phyloP scores from a whole-genome alignment of 1,140 invertebrate genomes.

The Zaprionus nigranus region DNA sequence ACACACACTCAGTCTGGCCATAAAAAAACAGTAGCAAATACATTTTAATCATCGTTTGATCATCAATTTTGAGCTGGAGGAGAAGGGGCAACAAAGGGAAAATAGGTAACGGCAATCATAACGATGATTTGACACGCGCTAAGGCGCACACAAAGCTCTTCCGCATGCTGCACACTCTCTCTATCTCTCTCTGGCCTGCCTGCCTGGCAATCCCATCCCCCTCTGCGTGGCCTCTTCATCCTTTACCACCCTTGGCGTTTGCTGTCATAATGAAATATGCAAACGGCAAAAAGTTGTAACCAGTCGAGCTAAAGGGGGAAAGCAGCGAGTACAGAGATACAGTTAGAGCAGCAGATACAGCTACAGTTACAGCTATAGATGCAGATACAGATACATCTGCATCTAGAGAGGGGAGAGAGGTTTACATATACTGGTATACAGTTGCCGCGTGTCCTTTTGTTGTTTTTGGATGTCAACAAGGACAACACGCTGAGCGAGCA shows the following conservation, averaged over 20 bases:
- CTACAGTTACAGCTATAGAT: neutral
- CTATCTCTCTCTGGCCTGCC: slow-evolving; percentile 3
- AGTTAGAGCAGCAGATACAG: neutral
- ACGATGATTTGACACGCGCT: slow-evolving; percentile 84
- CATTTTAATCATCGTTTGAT: slow-evolving; percentile 83
- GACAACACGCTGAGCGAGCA: slow-evolving; percentile 57
- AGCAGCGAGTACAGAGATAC: slow-evolving; percentile 16
- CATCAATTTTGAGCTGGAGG: slow-evolving; percentile 64
- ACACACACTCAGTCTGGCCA: neutral
- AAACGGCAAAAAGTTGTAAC: slow-evolving; percentile 56
- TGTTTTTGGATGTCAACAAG: slow-evolving; percentile 60
- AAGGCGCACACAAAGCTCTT: slow-evolving; percentile 54
- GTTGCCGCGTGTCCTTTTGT: slow-evolving; percentile 51
- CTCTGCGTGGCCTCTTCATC: too few species aligned
- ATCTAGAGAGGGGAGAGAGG: neutral
- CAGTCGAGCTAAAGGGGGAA: slow-evolving; percentile 9
- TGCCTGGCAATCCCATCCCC: neutral
- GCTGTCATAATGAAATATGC: slow-evolving; percentile 78
- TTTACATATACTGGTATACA: neutral
- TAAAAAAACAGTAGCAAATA: slow-evolving; percentile 59
- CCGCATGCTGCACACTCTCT: slow-evolving; percentile 22
- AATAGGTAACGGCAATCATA: slow-evolving; percentile 68
- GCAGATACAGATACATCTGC: slow-evolving; percentile 3
- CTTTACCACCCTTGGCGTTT: neutral
- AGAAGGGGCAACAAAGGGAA: neutral